Conservation (phyloP, 2,888 invertebrate genomes). For the Ligdia adustata region DNA sequence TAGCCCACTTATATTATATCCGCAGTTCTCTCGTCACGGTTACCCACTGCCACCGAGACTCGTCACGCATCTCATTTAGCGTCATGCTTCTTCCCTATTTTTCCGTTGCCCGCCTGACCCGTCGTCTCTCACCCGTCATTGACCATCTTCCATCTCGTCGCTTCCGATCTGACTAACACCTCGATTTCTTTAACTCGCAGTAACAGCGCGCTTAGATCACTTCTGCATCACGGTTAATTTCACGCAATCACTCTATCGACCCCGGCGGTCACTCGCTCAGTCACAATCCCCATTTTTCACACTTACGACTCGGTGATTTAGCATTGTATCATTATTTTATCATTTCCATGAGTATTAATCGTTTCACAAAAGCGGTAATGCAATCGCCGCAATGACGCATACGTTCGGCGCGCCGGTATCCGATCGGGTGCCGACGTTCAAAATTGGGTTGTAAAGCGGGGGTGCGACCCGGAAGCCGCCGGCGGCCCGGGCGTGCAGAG, state of each 20-base stretch:
- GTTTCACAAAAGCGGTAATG: slow-evolving; percentile 83
- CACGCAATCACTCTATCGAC: slow-evolving; percentile 58
- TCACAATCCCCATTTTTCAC: slow-evolving; percentile 58
- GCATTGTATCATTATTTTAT: slow-evolving; percentile 59
- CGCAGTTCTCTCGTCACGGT: slow-evolving; percentile 68
- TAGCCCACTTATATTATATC: slow-evolving; percentile 78
- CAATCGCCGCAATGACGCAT: slow-evolving; percentile 80
- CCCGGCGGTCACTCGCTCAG: slow-evolving; percentile 59
- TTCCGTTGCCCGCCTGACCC: slow-evolving; percentile 81
- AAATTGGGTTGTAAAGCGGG: slow-evolving; percentile 38
- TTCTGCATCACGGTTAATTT: slow-evolving; percentile 69
- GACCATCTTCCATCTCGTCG: slow-evolving; percentile 75
- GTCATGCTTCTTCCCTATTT: slow-evolving; percentile 77
- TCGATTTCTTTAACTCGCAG: slow-evolving; percentile 65
- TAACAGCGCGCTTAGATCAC: slow-evolving; percentile 69
- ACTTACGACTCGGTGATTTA: slow-evolving; percentile 60
- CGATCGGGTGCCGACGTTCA: slow-evolving; percentile 44
- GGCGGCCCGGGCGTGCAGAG: slow-evolving; percentile 35
- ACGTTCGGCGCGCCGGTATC: slow-evolving; percentile 35
- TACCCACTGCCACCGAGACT: slow-evolving; percentile 65
- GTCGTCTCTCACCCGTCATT: slow-evolving; percentile 67
- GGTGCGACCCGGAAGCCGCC: slow-evolving; percentile 35
- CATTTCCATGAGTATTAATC: slow-evolving; percentile 79
- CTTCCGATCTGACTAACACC: slow-evolving; percentile 79
- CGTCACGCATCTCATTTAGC: slow-evolving; percentile 72